Conservation (phyloP, 2,797 vertebrate species). For the Oryzias sinensis region DNA sequence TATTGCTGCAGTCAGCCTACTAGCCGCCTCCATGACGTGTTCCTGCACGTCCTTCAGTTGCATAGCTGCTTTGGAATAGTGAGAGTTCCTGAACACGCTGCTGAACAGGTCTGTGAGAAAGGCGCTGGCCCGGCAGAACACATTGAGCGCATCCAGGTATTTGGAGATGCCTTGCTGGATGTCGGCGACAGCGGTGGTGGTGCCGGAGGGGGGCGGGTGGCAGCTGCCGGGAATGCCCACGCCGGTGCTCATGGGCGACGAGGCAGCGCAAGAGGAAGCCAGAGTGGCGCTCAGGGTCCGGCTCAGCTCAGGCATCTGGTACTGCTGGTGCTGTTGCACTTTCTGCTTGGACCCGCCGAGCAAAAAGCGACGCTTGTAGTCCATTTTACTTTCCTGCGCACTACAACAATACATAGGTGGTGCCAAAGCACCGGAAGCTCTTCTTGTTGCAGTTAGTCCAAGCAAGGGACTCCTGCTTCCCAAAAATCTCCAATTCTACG, state of each 20-base stretch:
- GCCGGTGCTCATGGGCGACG: slow-evolving; percentile 81
- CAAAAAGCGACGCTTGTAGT: slow-evolving; percentile 99
- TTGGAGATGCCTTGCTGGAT: slow-evolving; percentile 99
- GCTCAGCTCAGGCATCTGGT: slow-evolving; percentile 95
- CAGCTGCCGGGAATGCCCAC: slow-evolving; percentile 81
- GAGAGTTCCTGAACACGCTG: slow-evolving; percentile 96
- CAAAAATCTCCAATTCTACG: slow-evolving; percentile 44
- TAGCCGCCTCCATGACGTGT: slow-evolving; percentile 98
- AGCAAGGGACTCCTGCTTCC: slow-evolving; percentile 34
- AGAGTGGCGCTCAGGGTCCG: slow-evolving; percentile 90
- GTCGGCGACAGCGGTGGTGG: slow-evolving; percentile 92
- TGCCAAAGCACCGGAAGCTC: slow-evolving; percentile 71
- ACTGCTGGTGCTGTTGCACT: slow-evolving; percentile 98
- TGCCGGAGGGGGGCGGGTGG: slow-evolving; percentile 75
- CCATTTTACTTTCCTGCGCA: slow-evolving; percentile 98
- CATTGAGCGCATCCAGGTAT: slow-evolving; percentile 97
- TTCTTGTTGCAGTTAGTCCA: slow-evolving; percentile 39
- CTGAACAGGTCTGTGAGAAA: slow-evolving; percentile 99
- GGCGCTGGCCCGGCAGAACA: slow-evolving; percentile 96
- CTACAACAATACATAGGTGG: slow-evolving; percentile 99
- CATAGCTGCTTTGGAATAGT: slow-evolving; percentile 98
- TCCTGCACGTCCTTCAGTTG: slow-evolving; percentile 99
- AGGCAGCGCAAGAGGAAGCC: slow-evolving; percentile 81
- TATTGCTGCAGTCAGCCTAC: slow-evolving; percentile 97
- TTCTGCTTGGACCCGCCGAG: slow-evolving; percentile 99